A percentile compares a stretch with the other conserved stretches of the same genome.
Conservation (phyloP, 2,113 vertebrate species). For the Pimephales promelas region DNA sequence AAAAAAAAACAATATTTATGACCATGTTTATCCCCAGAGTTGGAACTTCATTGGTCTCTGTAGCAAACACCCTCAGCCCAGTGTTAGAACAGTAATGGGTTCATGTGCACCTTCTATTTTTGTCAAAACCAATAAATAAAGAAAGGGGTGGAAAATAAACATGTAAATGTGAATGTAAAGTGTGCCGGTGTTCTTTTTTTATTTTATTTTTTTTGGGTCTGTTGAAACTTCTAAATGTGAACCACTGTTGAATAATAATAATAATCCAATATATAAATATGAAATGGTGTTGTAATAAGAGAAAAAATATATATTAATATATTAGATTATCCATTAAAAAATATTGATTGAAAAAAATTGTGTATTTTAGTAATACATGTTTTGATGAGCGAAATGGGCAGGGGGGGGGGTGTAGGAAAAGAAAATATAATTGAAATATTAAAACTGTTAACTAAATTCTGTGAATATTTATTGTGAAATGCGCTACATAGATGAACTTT, state of each 20-base stretch:
- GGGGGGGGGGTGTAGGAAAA: background rate
- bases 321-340: no score
- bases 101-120: constrained; percentile 77
- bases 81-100: constrained; percentile 63
- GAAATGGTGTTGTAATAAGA: no score
- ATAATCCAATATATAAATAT: no score
- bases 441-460: background rate
- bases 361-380: no score
- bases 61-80: constrained; percentile 62
- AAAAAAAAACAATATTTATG: constrained; percentile 57
- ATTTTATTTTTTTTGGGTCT: background rate
- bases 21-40: constrained; percentile 63
- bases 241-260: background rate
- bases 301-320: no score
- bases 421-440: background rate
- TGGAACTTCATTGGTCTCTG: constrained; percentile 65
- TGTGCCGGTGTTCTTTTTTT: constrained; percentile 27
- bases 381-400: no score
- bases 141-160: constrained; percentile 77
- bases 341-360: no score
- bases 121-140: constrained; percentile 70
- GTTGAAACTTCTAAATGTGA: background rate
- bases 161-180: constrained; percentile 73
- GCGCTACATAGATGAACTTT: no score
- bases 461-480: background rate